Conservation (phyloP, 2,797 vertebrate genomes). For the Tiaroga cobitis region DNA sequence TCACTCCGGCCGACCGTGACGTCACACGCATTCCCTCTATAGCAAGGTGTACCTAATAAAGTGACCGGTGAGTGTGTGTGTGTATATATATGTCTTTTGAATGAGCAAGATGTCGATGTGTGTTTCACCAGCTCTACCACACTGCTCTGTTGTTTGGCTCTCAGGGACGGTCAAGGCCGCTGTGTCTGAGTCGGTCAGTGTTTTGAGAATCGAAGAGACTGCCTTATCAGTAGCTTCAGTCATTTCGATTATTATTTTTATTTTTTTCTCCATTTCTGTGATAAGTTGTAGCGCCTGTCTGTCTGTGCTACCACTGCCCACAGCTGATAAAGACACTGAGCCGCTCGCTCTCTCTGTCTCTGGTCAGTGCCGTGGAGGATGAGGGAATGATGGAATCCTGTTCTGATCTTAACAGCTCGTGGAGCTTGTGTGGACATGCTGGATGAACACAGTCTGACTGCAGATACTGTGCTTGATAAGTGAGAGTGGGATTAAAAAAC, state of each 20-base stretch:
- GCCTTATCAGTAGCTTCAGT: slow-evolving; percentile 69
- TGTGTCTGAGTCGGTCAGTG: slow-evolving; percentile 73
- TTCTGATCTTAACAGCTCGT: slow-evolving; percentile 18
- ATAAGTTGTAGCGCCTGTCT: slow-evolving; percentile 78
- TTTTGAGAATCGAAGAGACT: slow-evolving; percentile 80
- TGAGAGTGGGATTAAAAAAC: slow-evolving; percentile 16
- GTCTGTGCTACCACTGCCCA: slow-evolving; percentile 73
- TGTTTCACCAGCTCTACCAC: not conserved
- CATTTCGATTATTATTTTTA: slow-evolving; percentile 74
- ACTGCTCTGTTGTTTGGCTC: slow-evolving; percentile 65
- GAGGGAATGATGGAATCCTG: slow-evolving; percentile 15
- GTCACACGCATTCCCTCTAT: no score
- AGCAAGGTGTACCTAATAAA: no score
- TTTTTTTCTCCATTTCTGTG: slow-evolving; percentile 65
- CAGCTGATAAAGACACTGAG: slow-evolving; percentile 71
- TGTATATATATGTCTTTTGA: not conserved
- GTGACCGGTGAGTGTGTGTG: no score
- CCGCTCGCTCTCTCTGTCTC: slow-evolving; percentile 26
- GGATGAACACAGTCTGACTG: slow-evolving; percentile 10
- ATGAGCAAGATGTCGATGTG: slow-evolving; percentile 1
- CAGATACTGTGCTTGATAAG: slow-evolving; percentile 32
- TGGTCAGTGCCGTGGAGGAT: slow-evolving; percentile 18
- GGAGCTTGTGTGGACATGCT: slow-evolving; percentile 39
- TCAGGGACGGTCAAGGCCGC: slow-evolving; percentile 73
- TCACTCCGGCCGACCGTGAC: no score